Base-by-base conservation (phyloP, 2,113 vertebrate genomes). In the Archocentrus centrarchus region DNA sequence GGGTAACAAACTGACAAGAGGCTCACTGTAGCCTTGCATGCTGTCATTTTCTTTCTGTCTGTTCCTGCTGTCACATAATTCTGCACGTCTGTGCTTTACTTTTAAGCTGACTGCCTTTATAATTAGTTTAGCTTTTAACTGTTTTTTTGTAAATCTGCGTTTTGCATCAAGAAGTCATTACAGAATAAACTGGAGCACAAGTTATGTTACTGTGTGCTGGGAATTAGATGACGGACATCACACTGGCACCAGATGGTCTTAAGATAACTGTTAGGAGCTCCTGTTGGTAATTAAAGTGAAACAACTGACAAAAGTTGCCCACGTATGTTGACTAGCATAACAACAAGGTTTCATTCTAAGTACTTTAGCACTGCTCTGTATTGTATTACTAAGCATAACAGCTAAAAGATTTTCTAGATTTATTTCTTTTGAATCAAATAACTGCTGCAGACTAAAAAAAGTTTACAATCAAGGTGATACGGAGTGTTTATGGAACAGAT, bases 1-100 rank as follows among this genome's bases (percentile, higher is more conserved):
- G 84, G 24, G 80, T 80, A 83, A 91, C 63, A 50, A 81, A 80
- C 70, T 86, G 88, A 86, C 82, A 88, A 86, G 83, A 79, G 80
- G 7, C 85, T 80, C 30, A 60, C 59, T 85, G 75, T 44, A 50
- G 81, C 13, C 81, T 82, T 86, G 66, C 47, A 17, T 64, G 57
- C 39, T 47, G 24, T 53, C 59, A 37, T 59, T n/a, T 70, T 37
- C 24, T 75, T 32, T 58, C 57, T 50, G 20, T 82, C 59, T 50
- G 32, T 15, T 24, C 44, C 24, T 6, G 11, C 58, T 78, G 14
- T 86, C 20, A 22, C 64, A 58, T 59, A 41, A 70, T 82, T 62
- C 18, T 75, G 3, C 14, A 55, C 64, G 62, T 79, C 7, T 78
- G 64, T 82, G 10, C 44, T 44, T 27, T 75, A 68, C 47, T 76